These are phyloP conservation scores for Dipus sagitta DNA, from an alignment of 2,797 vertebrate species.

Conservation along the genomic window DNA sequence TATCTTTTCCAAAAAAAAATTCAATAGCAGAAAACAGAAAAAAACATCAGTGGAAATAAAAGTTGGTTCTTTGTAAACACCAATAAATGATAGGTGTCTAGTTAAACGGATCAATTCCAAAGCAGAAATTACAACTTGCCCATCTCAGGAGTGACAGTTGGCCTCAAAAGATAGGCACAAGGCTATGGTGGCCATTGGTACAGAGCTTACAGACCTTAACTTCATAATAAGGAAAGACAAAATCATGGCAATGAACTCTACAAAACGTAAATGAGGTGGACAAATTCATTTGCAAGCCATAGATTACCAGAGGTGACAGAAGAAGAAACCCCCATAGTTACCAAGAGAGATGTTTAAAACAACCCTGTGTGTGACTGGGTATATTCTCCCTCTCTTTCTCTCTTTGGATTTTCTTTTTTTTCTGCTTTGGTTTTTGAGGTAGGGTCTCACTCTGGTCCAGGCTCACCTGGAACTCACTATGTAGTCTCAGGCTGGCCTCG, in stretches of 20 bases:
- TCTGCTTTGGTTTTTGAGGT: no score
- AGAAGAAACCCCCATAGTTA: accelerated
- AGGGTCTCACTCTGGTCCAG: no score
- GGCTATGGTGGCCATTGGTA: no score
- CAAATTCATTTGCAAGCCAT: background rate
- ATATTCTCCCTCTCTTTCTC: no score
- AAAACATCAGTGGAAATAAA: background rate
- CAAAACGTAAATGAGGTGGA: background rate
- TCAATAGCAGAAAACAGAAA: background rate
- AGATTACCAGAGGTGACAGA: background rate
- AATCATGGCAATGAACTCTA: background rate
- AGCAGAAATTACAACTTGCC: background rate
- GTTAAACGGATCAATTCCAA: background rate
- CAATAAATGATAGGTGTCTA: background rate
- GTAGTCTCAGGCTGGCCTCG: background rate
- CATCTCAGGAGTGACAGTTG: background rate
- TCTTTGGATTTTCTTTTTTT: no score
- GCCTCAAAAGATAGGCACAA: no score
- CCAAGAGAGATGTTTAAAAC: background rate
- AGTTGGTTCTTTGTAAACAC: background rate
- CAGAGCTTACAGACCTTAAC: background rate
- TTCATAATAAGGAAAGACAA: background rate
- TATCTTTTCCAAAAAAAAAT: background rate
- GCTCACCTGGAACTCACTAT: background rate
- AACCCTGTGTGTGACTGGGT: no score